Percentiles rank a stretch among this genome's conserved stretches.
These are phyloP conservation scores for Rhincodon typus DNA, from an alignment of 2,797 vertebrate genomes.

Conservation along the genomic window DNA sequence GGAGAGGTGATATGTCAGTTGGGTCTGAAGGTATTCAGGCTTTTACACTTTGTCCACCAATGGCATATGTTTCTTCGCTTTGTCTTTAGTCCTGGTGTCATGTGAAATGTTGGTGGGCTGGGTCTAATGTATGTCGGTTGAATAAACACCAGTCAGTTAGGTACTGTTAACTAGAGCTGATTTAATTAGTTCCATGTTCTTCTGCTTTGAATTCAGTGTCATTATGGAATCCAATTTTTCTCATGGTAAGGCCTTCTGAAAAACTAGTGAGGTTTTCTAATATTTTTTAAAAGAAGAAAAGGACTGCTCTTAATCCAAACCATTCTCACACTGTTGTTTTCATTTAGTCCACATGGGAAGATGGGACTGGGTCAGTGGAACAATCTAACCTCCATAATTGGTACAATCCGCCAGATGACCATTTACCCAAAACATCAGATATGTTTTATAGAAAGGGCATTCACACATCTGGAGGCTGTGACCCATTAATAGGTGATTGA, in stretches of 20 bases:
- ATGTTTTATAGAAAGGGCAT: not conserved
- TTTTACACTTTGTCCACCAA: conserved; percentile 14
- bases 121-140: not conserved
- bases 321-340: conserved; percentile 4
- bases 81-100: not conserved
- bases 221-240: not conserved
- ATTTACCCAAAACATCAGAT: not conserved
- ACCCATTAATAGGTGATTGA: conserved; percentile 1
- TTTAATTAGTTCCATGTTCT: conserved; percentile 11
- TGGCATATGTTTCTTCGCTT: not conserved
- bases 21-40: conserved; percentile 10
- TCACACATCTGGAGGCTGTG: conserved; percentile 17
- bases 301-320: conserved; percentile 7
- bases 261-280: conserved; percentile 16
- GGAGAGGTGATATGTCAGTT: conserved; percentile 15
- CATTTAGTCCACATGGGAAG: conserved; percentile 13
- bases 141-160: conserved; percentile 18
- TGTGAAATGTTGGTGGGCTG: not conserved
- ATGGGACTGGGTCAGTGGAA: not conserved
- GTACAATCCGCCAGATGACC: not conserved
- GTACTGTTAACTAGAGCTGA: conserved; percentile 11
- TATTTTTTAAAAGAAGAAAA: not conserved
- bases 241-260: not conserved
- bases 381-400: not conserved
- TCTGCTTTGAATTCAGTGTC: not conserved